A percentile compares a stretch with the other conserved stretches of the same genome.
phyloP scores from a whole-genome alignment of 2,888 invertebrate genomes.

The Calameuta pallipes region DNA sequence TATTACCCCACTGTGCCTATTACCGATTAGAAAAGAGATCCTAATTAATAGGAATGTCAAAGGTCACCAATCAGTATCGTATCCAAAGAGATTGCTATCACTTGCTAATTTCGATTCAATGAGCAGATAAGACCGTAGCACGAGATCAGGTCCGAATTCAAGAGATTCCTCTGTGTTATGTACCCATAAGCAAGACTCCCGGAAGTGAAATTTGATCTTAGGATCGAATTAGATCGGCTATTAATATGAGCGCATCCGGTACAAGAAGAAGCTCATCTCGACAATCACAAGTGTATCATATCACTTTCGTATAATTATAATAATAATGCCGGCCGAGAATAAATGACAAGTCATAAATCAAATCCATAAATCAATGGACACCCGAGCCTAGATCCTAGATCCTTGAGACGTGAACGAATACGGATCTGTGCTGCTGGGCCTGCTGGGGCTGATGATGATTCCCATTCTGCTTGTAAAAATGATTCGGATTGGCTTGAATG shows the following conservation, averaged over 20 bases:
- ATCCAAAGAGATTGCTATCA: background rate
- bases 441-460: conserved; percentile 36
- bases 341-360: background rate
- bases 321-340: background rate
- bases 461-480: conserved; percentile 59
- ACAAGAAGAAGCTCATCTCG: background rate
- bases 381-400: conserved; percentile 35
- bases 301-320: background rate
- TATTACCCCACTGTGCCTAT: background rate
- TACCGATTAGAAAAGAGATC: background rate
- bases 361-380: background rate
- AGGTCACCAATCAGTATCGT: background rate
- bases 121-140: background rate
- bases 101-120: background rate
- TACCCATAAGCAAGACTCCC: background rate
- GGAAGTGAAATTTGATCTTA: background rate
- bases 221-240: background rate
- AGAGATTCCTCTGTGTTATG: background rate
- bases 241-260: background rate
- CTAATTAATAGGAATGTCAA: background rate
- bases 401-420: conserved; percentile 51
- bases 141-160: background rate
- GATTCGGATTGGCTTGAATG: conserved; percentile 70
- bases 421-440: conserved; percentile 46
- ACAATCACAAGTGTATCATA: background rate